These are phyloP conservation scores for Archilochus colubris DNA, from an alignment of 2,113 vertebrate genomes.

Conservation along the genomic window DNA sequence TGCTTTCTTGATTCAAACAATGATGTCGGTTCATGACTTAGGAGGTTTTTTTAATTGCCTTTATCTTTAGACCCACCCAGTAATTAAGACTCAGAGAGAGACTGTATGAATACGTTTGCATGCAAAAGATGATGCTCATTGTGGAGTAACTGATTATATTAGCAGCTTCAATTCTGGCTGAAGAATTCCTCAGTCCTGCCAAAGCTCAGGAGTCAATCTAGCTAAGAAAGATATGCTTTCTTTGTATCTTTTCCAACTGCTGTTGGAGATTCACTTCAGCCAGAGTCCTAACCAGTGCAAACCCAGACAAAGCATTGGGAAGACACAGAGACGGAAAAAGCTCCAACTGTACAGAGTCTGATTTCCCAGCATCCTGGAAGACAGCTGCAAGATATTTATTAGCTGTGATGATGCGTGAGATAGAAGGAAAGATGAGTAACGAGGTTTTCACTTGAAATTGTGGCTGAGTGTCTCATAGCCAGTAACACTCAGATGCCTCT, in stretches of 20 bases:
- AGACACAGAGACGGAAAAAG: neutral
- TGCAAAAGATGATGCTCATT: neutral
- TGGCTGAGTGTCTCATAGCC: neutral
- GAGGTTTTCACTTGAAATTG: slow-evolving; percentile 5
- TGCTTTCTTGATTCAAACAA: neutral
- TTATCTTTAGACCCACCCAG: neutral
- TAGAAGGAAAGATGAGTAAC: slow-evolving; percentile 47
- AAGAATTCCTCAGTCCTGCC: neutral
- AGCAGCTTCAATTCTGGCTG: neutral
- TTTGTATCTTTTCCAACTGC: neutral
- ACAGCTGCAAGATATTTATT: neutral
- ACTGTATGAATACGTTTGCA: neutral
- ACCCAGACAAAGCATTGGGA: neutral
- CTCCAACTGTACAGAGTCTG: neutral
- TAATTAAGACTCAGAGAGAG: slow-evolving; percentile 2
- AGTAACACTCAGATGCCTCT: neutral
- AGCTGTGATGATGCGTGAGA: neutral
- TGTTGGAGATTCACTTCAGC: neutral
- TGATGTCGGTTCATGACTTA: neutral
- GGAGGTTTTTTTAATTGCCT: neutral
- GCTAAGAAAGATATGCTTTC: neutral
- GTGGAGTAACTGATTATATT: neutral
- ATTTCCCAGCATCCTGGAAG: neutral
- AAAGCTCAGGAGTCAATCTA: neutral
- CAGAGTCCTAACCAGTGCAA: neutral